Evolutionary conservation across 2,113 vertebrate genomes (phyloP), one percentile per base, ranked within the genome.

Genomic region (Neogobius melanostomus): DNA sequence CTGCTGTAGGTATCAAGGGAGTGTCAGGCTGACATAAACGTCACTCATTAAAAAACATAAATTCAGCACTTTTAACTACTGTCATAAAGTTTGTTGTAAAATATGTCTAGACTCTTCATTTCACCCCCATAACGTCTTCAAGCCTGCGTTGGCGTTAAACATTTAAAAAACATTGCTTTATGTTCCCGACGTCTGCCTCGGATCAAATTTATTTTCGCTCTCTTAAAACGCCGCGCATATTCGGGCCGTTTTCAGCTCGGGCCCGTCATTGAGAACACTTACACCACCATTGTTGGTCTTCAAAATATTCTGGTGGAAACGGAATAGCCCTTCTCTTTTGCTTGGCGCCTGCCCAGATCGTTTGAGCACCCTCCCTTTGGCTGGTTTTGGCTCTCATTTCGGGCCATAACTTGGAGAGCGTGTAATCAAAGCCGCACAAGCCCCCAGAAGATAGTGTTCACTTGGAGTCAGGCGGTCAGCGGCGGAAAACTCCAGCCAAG

Each of bases 331-430:
- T 45, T 61, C 16, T 61, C 59, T 61, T 61, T 61, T 61, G 42
- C 59, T 61, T 61, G 59, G 59, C 59, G 1, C 42, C 6, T 3
- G 7, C 43, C 59, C 59, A 61, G 3, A 42, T 45, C 42, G 15
- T 61, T 61, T 61, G 59, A 61, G 44, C 59, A 10, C 42, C n/a
- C 59, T 61, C 12, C 21, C 57, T n/a, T 51, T 61, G 14, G 59
- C 59, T 61, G 45, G 56, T 56, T 59, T 8, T 65, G 15, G 52
- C 43, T 17, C 11, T 15, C 16, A 28, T 6, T 12, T 51, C 7
- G 7, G 5, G 43, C 68, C 42, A 44, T 62, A 48, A 62, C 57
- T 52, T 11, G 66, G 64, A 47, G 14, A 53, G 8, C 12, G 7
- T 56, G 11, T 68, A 47, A 63, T 61, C 44, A 45, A 74, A 61